Percentiles rank a stretch among this genome's conserved stretches.
Evolutionary conservation across 2,113 vertebrate genomes (phyloP).

Genomic region (Thunnus thynnus): DNA sequence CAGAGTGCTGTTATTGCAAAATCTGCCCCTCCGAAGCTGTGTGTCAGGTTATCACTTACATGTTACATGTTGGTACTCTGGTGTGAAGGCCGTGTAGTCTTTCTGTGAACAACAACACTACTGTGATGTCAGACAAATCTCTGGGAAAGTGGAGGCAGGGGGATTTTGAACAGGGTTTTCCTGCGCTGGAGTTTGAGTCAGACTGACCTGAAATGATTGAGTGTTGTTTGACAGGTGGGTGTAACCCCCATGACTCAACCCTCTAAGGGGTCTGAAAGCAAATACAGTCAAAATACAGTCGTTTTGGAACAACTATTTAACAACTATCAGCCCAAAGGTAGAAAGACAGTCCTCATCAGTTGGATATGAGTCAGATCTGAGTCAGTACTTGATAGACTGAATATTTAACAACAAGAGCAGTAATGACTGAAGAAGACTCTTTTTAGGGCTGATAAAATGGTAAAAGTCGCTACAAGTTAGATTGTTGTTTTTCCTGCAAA

Average conservation of each 20-base stretch:
- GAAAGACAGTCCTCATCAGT: background rate
- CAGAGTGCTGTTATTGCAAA: conserved; percentile 34
- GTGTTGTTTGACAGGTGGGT: background rate
- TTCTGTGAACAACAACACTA: conserved; percentile 29
- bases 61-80: conserved; percentile 12
- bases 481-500: background rate
- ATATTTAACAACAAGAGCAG: background rate
- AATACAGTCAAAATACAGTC: conserved; percentile 4
- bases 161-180: background rate
- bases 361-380: background rate
- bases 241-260: conserved; percentile 13
- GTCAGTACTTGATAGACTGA: background rate
- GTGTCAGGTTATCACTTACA: conserved; percentile 1
- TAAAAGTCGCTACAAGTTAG: background rate
- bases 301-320: background rate
- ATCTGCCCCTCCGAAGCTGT: background rate
- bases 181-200: background rate
- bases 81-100: conserved; percentile 9
- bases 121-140: conserved; percentile 13
- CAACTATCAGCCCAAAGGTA: background rate
- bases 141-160: conserved; percentile 9
- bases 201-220: background rate
- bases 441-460: conserved; percentile 5
- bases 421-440: conserved; percentile 11
- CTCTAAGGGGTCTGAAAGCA: conserved; percentile 3